Base-by-base conservation (phyloP, 2,888 invertebrate genomes). In the Encarsia formosa region DNA sequence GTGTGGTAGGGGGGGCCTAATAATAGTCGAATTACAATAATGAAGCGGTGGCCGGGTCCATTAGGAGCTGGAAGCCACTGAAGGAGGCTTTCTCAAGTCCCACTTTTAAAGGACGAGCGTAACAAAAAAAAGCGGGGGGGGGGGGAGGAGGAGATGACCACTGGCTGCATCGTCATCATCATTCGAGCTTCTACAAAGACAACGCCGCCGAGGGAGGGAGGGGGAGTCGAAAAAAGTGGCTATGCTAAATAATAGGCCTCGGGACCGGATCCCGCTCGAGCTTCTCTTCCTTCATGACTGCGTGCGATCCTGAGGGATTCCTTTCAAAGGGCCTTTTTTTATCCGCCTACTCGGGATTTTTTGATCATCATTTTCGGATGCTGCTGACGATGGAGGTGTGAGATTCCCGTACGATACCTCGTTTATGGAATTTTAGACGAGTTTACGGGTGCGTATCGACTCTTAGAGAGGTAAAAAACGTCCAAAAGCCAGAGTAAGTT, bases 211-310 rank as follows among this genome's bases (percentile, higher is more conserved):
- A 52, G 71, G 54, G 5, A 4, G 13, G 4, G 18, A 8, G 18
- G 51, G 52, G 49, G 56, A 69, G 62, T 51, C 63, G 61, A 65
- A 69, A 70, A 72, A 69, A 71, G 70, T 68, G 67, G 68, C 71
- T 71, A 73, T 70, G 72, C 69, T 69, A 73, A 73, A 72, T 73
- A 72, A 73, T 70, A 73, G 70, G 69, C 65, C 65, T 61, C 60
- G 54, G 59, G n/a, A n/a, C 56, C 61, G 62, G 62, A 61, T 63
- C 49, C 32, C 6, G 18, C 29, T 24, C 9, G n/a, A 35, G 8
- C 48, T 34, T 16, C 11, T 22, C 13, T 11, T 8, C 51, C 45
- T 52, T 52, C 46, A 52, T 37, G 51, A 46, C 32, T 15, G 40
- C 24, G 15, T 3, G 13, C 22, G 24, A 23, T 51, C 39, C 20